Percentiles rank a stretch among this genome's conserved stretches.
phyloP scores from a whole-genome alignment of 2,888 invertebrate species.

The Homarus gammarus region DNA sequence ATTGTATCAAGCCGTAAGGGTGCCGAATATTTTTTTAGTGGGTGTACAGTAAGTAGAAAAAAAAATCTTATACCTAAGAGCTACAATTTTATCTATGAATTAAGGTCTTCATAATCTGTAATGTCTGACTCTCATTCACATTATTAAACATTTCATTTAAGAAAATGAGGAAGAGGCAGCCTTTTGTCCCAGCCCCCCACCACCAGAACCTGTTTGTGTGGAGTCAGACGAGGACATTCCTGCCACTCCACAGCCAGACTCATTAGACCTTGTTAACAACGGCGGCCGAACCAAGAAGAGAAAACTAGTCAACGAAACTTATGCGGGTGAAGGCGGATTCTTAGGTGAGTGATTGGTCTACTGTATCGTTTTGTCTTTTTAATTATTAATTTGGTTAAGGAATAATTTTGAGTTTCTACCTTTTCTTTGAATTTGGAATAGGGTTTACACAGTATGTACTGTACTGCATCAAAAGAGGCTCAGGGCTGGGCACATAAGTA shows the following conservation, averaged over 20 bases:
- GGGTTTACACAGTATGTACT: no score
- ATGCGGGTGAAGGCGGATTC: conserved; percentile 11
- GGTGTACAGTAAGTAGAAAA: no score
- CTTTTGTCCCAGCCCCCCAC: conserved; percentile 9
- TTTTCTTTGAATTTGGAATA: no score
- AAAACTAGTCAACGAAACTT: conserved; percentile 29
- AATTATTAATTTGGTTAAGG: neutral
- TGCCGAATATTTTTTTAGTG: no score
- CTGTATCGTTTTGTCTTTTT: neutral
- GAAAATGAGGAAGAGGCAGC: conserved; percentile 11
- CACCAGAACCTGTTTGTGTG: conserved; percentile 12
- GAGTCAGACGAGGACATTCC: conserved; percentile 37
- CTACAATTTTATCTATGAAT: no score
- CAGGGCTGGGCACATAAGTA: no score
- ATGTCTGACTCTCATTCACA: no score
- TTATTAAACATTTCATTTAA: no score
- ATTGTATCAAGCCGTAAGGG: no score
- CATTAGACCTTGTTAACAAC: neutral
- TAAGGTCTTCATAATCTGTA: neutral
- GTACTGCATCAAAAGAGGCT: no score
- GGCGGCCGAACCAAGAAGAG: neutral
- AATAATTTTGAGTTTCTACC: no score
- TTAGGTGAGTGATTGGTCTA: conserved; percentile 5
- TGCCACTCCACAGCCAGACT: neutral
- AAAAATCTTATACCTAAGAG: no score